Base-by-base conservation (phyloP, 2,888 invertebrate species). In the Timema cristinae region DNA sequence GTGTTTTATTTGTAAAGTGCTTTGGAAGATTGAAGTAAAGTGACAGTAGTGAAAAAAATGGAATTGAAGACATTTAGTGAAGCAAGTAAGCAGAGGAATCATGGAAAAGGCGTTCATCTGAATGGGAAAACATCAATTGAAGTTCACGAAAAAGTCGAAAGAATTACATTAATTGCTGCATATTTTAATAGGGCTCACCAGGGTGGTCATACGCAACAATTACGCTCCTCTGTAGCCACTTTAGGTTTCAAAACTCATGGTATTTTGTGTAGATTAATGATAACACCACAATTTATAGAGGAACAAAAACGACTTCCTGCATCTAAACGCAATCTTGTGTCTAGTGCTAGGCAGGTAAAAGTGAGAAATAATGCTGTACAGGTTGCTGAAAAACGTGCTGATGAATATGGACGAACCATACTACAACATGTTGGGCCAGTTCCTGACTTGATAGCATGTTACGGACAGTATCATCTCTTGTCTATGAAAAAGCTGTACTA, bases 391-490 rank as follows among this genome's bases (percentile, higher is more conserved):
- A 32, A 69, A 69, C 56, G 69, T 69, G 15, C 11, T 69, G 56
- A 69, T 61, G 56, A 69, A 54, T 68, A 68, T 68, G 68, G 56
- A 68, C 68, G 50, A 68, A 51, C 68, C 68, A 68, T 68, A 52
- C 7, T 68, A 15, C 7, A 68, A 68, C 50, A 51, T 68, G 11
- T 68, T 68, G 7, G 7, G 50, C 50, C 68, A 10, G 56, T 68
- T 13, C 15, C 50, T 10, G 68, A 68, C 68, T 68, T 68, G 51
- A 15, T 68, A 15, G 68, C 68, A 51, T 8, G 11, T 56, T 51
- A 69, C 15, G 32, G 63, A 16, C 15, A 63, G 63, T 32, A 63
- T 63, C 7, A 63, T 6, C 8, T 16, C 1, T 71, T 63, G 11
- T 71, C 1, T n/a, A 67, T 67, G 67, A 67, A 54, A 48, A 6